Evolutionary conservation across 1,140 invertebrate genomes (phyloP).

Genomic region (Trichogramma pretiosum): DNA sequence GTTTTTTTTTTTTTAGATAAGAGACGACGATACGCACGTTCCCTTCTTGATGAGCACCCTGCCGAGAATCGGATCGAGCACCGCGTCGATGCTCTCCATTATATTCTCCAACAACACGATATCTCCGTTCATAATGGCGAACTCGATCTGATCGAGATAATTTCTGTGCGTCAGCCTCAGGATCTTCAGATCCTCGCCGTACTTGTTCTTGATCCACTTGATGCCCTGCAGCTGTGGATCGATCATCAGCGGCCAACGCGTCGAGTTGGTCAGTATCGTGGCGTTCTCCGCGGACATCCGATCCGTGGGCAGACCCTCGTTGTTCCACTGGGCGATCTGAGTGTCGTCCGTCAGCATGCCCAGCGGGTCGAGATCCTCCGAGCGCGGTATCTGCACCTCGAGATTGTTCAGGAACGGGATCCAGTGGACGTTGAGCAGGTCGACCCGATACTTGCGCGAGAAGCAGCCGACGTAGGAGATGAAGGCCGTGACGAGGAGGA

Average conservation of each 20-base stretch:
- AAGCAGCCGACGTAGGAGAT: conserved; percentile 94
- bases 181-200: conserved; percentile 61
- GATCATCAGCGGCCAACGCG: conserved; percentile 90
- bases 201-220: conserved; percentile 91
- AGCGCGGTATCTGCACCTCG: conserved; percentile 66
- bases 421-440: conserved; percentile 76
- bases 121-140: conserved; percentile 64
- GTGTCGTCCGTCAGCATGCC: conserved; percentile 83
- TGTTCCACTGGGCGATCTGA: conserved; percentile 86
- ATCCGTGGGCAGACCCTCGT: conserved; percentile 85
- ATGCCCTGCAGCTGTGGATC: conserved; percentile 88
- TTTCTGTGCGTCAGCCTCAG: conserved; percentile 71
- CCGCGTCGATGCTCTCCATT: conserved; percentile 79
- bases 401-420: conserved; percentile 58
- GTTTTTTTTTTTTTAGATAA: conserved; percentile 9
- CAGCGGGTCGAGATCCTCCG: conserved; percentile 69
- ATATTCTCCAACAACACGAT: conserved; percentile 82
- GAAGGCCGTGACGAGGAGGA: conserved; percentile 84
- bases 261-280: conserved; percentile 79
- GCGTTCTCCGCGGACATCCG: conserved; percentile 92
- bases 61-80: conserved; percentile 81
- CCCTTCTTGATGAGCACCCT: conserved; percentile 80
- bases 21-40: conserved; percentile 25
- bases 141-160: conserved; percentile 79
- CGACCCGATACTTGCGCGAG: conserved; percentile 71